Evolutionary conservation across 2,113 vertebrate species (phyloP).

Genomic region (Aplodontia rufa): DNA sequence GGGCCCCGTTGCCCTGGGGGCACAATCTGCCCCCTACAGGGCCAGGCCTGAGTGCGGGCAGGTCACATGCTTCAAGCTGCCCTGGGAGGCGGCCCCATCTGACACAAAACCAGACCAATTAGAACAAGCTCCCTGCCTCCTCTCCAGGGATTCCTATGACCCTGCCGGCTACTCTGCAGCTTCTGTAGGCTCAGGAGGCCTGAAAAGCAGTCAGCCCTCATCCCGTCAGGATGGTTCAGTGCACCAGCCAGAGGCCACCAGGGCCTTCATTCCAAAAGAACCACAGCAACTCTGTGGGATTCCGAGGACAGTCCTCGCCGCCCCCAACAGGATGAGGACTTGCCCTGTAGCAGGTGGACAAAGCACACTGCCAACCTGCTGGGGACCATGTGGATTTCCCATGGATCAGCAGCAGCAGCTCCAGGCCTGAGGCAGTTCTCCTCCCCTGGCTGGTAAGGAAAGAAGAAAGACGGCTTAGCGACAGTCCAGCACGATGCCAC

Average conservation of each 20-base stretch:
- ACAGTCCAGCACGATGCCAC: neutral
- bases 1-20: neutral
- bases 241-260: fast-evolving
- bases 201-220: neutral
- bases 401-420: neutral
- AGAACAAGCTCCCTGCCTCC: neutral
- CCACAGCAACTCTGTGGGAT: neutral
- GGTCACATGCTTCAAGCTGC: too few species aligned
- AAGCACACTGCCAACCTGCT: neutral
- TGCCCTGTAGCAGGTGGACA: neutral
- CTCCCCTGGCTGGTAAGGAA: neutral
- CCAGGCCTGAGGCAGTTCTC: neutral
- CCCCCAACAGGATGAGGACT: neutral
- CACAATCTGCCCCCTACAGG: neutral
- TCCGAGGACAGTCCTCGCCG: neutral
- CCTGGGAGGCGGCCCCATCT: too few species aligned
- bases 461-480: neutral
- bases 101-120: too few species aligned
- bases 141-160: neutral
- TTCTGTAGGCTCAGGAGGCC: neutral
- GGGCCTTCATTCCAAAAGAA: neutral
- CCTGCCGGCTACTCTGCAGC: neutral
- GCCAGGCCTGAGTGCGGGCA: neutral
- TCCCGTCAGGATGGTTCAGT: too few species aligned
- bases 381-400: neutral